Percentiles rank a stretch among this genome's conserved stretches.
phyloP scores from a whole-genome alignment of 2,888 invertebrate genomes.

The Crocallis elinguaria region DNA sequence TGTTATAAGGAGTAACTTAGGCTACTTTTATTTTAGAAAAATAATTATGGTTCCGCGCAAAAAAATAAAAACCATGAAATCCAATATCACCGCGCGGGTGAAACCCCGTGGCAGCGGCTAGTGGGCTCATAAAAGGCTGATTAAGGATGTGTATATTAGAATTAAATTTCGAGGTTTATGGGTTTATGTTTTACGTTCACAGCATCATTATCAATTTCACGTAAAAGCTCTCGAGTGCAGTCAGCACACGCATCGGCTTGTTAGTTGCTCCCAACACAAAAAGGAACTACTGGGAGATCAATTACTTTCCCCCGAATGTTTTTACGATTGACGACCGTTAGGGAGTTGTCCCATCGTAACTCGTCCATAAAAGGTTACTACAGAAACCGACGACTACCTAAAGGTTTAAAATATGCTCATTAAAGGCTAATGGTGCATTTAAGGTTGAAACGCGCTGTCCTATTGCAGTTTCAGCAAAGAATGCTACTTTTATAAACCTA shows the following conservation, averaged over 20 bases:
- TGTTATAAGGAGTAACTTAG: no score
- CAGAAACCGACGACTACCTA: slow-evolving; percentile 28
- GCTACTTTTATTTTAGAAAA: no score
- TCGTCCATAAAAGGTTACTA: slow-evolving; percentile 24
- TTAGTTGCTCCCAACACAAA: not conserved
- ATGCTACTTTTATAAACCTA: not conserved
- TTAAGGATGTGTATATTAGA: no score
- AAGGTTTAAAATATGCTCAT: slow-evolving; percentile 28
- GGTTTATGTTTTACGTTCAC: no score
- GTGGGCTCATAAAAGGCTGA: no score
- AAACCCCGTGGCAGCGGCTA: no score
- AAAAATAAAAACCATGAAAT: no score
- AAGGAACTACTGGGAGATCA: not conserved
- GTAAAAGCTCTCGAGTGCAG: no score
- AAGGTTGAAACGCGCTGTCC: slow-evolving; percentile 6
- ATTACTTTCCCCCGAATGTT: not conserved
- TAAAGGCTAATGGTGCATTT: slow-evolving; percentile 21
- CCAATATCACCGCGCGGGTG: no score
- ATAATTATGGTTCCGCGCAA: no score
- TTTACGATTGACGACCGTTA: slow-evolving; percentile 15
- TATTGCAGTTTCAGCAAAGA: not conserved
- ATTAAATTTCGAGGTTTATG: no score
- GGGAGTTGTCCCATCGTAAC: slow-evolving; percentile 27
- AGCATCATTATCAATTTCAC: no score
- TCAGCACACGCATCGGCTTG: not conserved